Percentiles rank a stretch among this genome's conserved stretches.
These are phyloP conservation scores for Standfussiana lucernea DNA, from an alignment of 2,888 invertebrate species.

Conservation along the genomic window DNA sequence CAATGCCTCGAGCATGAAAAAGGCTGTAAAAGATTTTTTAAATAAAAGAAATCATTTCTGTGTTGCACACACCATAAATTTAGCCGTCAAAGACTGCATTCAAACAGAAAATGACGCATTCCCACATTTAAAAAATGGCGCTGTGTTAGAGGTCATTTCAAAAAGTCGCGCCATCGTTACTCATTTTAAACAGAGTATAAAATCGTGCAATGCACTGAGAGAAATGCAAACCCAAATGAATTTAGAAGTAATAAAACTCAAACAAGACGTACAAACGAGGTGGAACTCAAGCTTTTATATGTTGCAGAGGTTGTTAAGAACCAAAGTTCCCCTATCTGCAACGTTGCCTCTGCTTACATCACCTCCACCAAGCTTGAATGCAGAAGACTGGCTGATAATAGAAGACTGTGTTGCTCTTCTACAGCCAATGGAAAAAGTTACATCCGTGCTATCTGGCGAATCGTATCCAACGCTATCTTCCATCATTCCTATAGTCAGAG, in stretches of 20 bases:
- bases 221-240: constrained; percentile 56
- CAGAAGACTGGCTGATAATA: constrained; percentile 37
- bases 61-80: constrained; percentile 59
- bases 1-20: constrained; percentile 29
- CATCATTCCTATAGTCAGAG: constrained; percentile 38
- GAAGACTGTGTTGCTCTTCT: constrained; percentile 55
- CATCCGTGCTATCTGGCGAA: constrained; percentile 62
- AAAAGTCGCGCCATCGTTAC: constrained; percentile 57
- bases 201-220: constrained; percentile 26
- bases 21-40: constrained; percentile 32
- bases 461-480: constrained; percentile 40
- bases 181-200: constrained; percentile 56
- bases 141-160: constrained; percentile 14
- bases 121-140: constrained; percentile 12
- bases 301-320: constrained; percentile 6
- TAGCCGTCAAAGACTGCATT: constrained; percentile 58
- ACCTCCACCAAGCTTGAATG: constrained; percentile 19
- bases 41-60: constrained; percentile 57
- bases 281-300: constrained; percentile 58
- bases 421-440: constrained; percentile 55
- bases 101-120: constrained; percentile 21
- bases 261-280: constrained; percentile 66
- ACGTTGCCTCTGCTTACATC: constrained; percentile 16
- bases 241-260: constrained; percentile 57
- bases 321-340: constrained; percentile 13